phyloP scores from a whole-genome alignment of 2,797 vertebrate species.

The Threskiornis aethiopicus region DNA sequence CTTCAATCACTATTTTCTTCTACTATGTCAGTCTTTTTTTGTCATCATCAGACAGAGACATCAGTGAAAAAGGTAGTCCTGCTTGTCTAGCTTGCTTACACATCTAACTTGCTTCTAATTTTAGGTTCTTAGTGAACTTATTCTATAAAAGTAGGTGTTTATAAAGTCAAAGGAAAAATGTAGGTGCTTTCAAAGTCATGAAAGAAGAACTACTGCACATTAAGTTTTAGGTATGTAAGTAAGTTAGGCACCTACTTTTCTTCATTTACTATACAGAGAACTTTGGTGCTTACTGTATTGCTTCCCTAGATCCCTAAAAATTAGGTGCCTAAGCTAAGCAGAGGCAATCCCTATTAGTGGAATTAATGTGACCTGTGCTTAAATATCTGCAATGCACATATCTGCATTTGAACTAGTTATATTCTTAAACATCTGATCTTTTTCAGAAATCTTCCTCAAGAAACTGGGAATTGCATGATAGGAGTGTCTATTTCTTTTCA shows the following conservation, averaged over 20 bases:
- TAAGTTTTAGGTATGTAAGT: neutral
- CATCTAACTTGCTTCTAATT: neutral
- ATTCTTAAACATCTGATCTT: neutral
- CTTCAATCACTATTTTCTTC: neutral
- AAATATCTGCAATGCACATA: neutral
- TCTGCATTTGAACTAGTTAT: neutral
- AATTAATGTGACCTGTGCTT: neutral
- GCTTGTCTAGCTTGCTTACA: neutral
- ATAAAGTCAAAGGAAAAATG: neutral
- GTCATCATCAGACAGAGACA: neutral
- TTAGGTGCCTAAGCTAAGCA: neutral
- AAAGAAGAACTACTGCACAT: neutral
- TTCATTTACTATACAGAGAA: neutral
- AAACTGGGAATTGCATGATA: neutral
- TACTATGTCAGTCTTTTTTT: neutral
- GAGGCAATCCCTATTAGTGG: neutral
- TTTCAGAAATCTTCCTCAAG: neutral
- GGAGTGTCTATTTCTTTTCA: neutral
- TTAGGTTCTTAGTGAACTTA: neutral
- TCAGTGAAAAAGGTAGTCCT: neutral
- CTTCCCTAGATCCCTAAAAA: neutral
- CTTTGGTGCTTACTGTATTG: neutral
- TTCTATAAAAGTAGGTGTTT: neutral
- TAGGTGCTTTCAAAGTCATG: neutral
- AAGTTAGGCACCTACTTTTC: neutral